Evolutionary conservation across 2,888 invertebrate genomes (phyloP), one percentile per base, ranked within the genome.

Genomic region (Cremastinae sp.): DNA sequence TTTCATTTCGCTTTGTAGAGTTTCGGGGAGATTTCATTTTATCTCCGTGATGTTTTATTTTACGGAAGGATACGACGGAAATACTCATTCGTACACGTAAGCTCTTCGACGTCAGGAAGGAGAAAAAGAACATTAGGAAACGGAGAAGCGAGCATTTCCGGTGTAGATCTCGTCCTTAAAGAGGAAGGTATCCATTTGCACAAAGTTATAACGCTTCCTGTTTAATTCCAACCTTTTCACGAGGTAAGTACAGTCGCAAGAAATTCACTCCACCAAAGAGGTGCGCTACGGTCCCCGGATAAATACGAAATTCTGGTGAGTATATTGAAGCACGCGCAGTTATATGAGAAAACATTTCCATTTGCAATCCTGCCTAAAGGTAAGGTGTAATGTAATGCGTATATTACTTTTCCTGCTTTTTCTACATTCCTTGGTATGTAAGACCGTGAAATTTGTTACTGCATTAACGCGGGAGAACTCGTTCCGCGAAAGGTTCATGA

Each of bases 291-390:
- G 28, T 28, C 28, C 28, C 28, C 28, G 28, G 28, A 28, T 16
- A 12, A 9, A 12, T 41, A 41, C 20, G 47, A 47, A 16, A 28
- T 8, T n/a, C 35, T 18, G 18, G 28, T 28, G 41, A 51, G 49
- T 7, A 14, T 14, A 39, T 28, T 16, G 20, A 35, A n/a, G 43
- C 37, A 41, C 28, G 55, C 55, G 55, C 35, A 18, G 45, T 37
- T 66, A 41, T n/a, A n/a, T 1, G 59, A 22, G 20, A 22, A 59
- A 69, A 59, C 28, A 69, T 59, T 69, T 28, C n/a, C 59, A 51
- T 69, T 69, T 49, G 56, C 45, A 49, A 37, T 35, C n/a, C 35
- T 65, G 35, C 37, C 22, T 18, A 62, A 59, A 56, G 18, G 51
- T 58, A 64, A 39, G 35, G 12, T 14, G 59, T 51, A 51, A 69